Conservation (phyloP, 2,113 vertebrate genomes). For the Clarias gariepinus region DNA sequence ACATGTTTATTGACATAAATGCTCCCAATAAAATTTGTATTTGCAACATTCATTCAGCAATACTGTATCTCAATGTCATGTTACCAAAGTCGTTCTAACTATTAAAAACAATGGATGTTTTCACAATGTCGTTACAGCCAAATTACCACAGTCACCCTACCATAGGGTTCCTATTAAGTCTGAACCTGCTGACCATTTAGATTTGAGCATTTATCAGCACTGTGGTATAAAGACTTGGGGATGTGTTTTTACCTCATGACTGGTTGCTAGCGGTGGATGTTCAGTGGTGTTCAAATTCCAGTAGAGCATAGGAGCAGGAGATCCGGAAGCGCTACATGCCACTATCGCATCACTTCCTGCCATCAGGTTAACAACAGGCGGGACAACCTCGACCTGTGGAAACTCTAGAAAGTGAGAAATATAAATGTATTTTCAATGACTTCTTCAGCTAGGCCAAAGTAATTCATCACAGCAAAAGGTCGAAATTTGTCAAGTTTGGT, state of each 20-base stretch:
- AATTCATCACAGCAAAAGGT: neutral
- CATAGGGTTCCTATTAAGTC: too few relatives aligned
- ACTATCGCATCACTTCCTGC: slow-evolving; percentile 82
- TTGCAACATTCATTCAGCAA: too few relatives aligned
- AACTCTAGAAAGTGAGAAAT: slow-evolving; percentile 70
- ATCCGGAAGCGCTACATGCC: slow-evolving; percentile 80
- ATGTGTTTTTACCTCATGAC: slow-evolving; percentile 77
- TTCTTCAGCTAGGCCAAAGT: neutral
- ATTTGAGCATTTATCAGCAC: neutral
- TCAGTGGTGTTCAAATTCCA: slow-evolving; percentile 81
- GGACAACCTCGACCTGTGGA: slow-evolving; percentile 81
- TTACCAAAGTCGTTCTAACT: too few relatives aligned
- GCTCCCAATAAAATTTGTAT: too few relatives aligned
- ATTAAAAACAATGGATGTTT: too few relatives aligned
- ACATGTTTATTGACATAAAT: too few relatives aligned
- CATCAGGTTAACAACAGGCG: slow-evolving; percentile 79
- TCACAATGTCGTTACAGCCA: too few relatives aligned
- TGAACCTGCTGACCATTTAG: neutral
- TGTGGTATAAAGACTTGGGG: neutral
- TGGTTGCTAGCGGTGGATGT: slow-evolving; percentile 73
- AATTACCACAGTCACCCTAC: too few relatives aligned
- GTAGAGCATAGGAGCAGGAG: slow-evolving; percentile 80
- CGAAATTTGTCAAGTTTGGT: neutral
- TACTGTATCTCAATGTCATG: too few relatives aligned
- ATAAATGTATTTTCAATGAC: neutral